phyloP scores from a whole-genome alignment of 2,113 vertebrate species.

The Tor tambroides region DNA sequence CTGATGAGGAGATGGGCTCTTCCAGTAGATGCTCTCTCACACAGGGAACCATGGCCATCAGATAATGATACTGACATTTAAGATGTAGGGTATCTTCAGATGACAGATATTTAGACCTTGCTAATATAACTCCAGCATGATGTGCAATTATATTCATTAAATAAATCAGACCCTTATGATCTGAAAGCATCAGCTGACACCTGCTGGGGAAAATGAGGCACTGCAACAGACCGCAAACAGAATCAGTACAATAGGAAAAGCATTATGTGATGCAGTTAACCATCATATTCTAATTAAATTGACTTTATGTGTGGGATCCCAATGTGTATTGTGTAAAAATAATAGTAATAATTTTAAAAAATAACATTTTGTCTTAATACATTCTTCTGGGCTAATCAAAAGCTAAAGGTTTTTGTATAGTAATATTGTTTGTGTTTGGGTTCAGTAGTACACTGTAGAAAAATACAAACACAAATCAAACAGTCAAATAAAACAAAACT shows the following conservation, averaged over 20 bases:
- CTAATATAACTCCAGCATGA: not conserved
- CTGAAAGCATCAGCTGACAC: constrained; percentile 64
- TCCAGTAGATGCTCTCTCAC: constrained; percentile 34
- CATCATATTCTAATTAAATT: not conserved
- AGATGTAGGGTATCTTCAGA: not conserved
- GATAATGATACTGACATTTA: not conserved
- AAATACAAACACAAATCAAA: not conserved
- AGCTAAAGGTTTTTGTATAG: not conserved
- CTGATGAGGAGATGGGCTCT: constrained; percentile 70
- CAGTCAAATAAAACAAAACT: no score
- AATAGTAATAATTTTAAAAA: not conserved
- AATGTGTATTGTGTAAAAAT: not conserved
- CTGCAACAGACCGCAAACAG: not conserved
- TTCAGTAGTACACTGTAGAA: not conserved
- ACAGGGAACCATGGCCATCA: not conserved
- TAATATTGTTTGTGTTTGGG: not conserved
- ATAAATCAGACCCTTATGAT: not conserved
- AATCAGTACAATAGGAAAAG: not conserved
- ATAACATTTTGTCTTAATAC: not conserved
- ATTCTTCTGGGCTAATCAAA: not conserved
- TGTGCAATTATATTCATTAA: not conserved
- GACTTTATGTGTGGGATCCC: not conserved
- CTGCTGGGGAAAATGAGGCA: constrained; percentile 61
- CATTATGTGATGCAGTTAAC: not conserved
- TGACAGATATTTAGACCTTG: not conserved